Percentiles rank a stretch among this genome's conserved stretches.
Evolutionary conservation across 2,888 invertebrate genomes (phyloP).

Genomic region (Erebia epiphron): DNA sequence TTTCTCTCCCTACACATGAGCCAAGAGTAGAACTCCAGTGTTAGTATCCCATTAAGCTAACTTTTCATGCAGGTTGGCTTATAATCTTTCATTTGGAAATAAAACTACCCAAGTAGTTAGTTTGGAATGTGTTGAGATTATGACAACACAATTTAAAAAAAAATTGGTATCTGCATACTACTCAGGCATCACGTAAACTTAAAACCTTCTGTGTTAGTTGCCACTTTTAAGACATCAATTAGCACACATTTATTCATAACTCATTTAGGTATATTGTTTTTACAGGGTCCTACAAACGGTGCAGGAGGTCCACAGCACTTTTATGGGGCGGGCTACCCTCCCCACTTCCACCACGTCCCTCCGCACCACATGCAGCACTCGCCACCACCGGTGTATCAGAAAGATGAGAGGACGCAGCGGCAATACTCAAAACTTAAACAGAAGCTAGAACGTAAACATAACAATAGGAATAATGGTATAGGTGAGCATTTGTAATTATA

Average conservation of each 20-base stretch:
- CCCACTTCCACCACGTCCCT: slow-evolving; percentile 81
- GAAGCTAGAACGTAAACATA: slow-evolving; percentile 88
- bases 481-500: slow-evolving; percentile 61
- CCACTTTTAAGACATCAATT: no score
- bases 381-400: slow-evolving; percentile 86
- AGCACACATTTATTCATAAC: not conserved
- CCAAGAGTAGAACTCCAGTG: no score
- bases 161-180: no score
- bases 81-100: no score
- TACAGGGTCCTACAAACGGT: slow-evolving; percentile 87
- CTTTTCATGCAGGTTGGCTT: no score
- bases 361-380: slow-evolving; percentile 87
- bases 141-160: no score
- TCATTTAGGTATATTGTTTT: slow-evolving; percentile 35
- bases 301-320: slow-evolving; percentile 87
- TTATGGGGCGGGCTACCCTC: slow-evolving; percentile 83
- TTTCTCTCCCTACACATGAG: no score
- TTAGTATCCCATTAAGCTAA: no score
- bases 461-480: slow-evolving; percentile 79
- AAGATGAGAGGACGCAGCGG: slow-evolving; percentile 90
- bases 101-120: no score
- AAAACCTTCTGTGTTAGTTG: no score
- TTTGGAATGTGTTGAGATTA: no score
- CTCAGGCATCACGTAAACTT: no score
- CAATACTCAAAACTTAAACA: slow-evolving; percentile 90